Evolutionary conservation across 2,797 vertebrate species (phyloP).

Genomic region (Amazona finschi): DNA sequence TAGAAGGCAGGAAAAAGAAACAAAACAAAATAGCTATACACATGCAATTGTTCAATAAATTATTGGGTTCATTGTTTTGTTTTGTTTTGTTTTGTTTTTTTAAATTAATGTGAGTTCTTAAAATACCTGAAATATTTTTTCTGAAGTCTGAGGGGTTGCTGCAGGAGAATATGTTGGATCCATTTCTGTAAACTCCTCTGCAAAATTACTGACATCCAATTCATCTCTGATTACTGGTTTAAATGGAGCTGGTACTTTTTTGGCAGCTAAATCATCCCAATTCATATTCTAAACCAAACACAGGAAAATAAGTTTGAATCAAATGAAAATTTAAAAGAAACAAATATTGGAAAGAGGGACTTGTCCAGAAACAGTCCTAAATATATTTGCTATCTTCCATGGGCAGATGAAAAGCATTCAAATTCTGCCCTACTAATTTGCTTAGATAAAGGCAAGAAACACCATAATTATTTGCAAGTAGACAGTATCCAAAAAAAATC

Average conservation of each 20-base stretch:
- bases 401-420: background rate
- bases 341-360: background rate
- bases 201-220: slow-evolving; percentile 98
- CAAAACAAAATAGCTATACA: background rate
- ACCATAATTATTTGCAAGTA: background rate
- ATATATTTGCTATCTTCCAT: background rate
- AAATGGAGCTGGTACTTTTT: slow-evolving; percentile 92
- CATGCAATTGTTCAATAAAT: background rate
- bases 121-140: slow-evolving; percentile 94
- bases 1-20: background rate
- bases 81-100: rapidly evolving
- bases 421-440: background rate
- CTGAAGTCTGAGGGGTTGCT: slow-evolving; percentile 92
- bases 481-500: background rate
- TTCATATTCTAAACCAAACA: slow-evolving; percentile 85
- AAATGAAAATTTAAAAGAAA: background rate
- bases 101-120: background rate
- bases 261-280: slow-evolving; percentile 95
- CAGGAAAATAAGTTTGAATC: background rate
- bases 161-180: slow-evolving; percentile 98
- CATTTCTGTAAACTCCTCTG: slow-evolving; percentile 98
- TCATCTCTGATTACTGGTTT: slow-evolving; percentile 96
- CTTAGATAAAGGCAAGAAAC: background rate
- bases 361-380: background rate
- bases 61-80: background rate